phyloP scores from a whole-genome alignment of 2,113 vertebrate species.

The Girardinichthys multiradiatus region DNA sequence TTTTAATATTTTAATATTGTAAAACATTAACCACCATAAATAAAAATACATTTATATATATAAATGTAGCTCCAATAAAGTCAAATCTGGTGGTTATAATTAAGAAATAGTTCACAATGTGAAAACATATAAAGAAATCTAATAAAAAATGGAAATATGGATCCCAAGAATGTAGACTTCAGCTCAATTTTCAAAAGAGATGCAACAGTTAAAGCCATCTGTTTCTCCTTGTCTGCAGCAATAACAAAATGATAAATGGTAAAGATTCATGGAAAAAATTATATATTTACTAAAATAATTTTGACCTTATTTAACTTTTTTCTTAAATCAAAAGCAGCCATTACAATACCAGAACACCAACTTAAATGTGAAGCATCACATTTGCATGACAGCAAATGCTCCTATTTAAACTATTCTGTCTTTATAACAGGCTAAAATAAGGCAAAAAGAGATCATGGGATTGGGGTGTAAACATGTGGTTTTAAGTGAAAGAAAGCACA shows the following conservation, averaged over 20 bases:
- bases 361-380: slow-evolving; percentile 11
- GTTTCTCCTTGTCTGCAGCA: no score
- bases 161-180: no score
- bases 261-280: no score
- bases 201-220: no score
- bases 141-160: no score
- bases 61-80: not conserved
- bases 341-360: not conserved
- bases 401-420: slow-evolving; percentile 6
- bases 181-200: no score
- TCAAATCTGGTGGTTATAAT: no score
- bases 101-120: no score
- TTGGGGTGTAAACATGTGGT: slow-evolving; percentile 35
- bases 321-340: slow-evolving; percentile 9
- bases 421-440: slow-evolving; percentile 27
- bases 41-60: not conserved
- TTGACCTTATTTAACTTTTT: not conserved
- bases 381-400: not conserved
- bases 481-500: slow-evolving; percentile 48
- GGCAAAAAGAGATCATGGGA: slow-evolving; percentile 42
- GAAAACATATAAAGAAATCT: no score
- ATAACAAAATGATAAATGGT: no score
- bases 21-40: not conserved
- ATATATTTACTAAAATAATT: not conserved
- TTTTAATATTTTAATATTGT: not conserved